Conservation (phyloP, 2,113 vertebrate genomes). For the Strigops habroptila region DNA sequence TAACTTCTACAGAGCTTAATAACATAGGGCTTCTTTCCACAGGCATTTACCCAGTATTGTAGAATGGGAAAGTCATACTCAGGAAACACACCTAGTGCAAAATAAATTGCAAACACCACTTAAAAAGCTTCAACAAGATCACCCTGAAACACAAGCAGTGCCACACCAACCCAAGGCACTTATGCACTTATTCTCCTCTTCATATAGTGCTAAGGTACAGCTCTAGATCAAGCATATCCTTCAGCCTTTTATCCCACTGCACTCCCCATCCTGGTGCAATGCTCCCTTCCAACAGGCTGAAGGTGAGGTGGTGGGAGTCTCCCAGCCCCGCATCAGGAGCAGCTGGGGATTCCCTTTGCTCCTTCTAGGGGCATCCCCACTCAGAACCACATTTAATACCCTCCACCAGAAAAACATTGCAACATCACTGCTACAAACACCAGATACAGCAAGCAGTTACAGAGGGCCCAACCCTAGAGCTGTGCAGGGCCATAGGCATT, state of each 20-base stretch:
- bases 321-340: neutral
- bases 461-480: neutral
- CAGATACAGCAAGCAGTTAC: neutral
- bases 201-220: neutral
- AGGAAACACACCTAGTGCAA: fast-evolving
- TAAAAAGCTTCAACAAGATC: neutral
- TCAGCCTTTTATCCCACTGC: neutral
- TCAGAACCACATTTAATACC: neutral
- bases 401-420: neutral
- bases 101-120: neutral
- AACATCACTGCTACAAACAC: neutral
- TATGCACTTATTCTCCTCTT: fast-evolving
- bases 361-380: neutral
- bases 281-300: neutral
- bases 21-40: neutral
- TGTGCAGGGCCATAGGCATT: fast-evolving
- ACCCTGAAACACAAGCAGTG: neutral
- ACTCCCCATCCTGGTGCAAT: neutral
- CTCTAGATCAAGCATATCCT: neutral
- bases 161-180: neutral
- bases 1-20: neutral
- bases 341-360: neutral
- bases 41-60: neutral
- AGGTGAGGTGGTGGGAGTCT: neutral
- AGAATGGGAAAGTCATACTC: neutral